Evolutionary conservation across 1,140 invertebrate species (phyloP).

Genomic region (Drosophila burlai): DNA sequence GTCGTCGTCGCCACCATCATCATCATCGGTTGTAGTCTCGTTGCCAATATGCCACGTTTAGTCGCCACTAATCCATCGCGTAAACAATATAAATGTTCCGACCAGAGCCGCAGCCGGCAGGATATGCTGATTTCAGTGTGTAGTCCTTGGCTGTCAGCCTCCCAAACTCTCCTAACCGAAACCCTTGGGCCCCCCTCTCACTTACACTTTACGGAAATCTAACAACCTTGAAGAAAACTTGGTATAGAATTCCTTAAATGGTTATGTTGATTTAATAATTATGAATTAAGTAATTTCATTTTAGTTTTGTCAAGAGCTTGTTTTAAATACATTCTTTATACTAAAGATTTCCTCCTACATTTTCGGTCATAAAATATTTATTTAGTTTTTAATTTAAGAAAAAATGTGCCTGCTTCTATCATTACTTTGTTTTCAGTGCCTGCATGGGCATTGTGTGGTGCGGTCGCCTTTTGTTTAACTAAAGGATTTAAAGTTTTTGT

Average conservation of each 20-base stretch:
- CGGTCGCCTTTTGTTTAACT: slow-evolving; percentile 72
- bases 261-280: too few species aligned
- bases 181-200: slow-evolving; percentile 5
- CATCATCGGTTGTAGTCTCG: slow-evolving; percentile 53
- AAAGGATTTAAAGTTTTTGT: slow-evolving; percentile 79
- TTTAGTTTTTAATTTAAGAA: neutral
- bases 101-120: slow-evolving; percentile 46
- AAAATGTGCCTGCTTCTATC: neutral
- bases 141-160: slow-evolving; percentile 41
- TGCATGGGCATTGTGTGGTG: slow-evolving; percentile 40
- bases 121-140: slow-evolving; percentile 61
- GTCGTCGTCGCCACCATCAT: slow-evolving; percentile 5
- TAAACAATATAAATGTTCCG: slow-evolving; percentile 72
- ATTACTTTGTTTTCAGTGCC: slow-evolving; percentile 9
- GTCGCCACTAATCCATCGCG: slow-evolving; percentile 72
- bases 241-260: too few species aligned
- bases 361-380: too few species aligned
- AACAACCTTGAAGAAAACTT: neutral
- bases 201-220: neutral
- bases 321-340: too few species aligned
- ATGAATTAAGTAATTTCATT: too few species aligned
- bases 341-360: too few species aligned
- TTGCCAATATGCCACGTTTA: slow-evolving; percentile 72
- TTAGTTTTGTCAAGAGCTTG: too few species aligned
- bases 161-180: slow-evolving; percentile 17